Base-by-base conservation (phyloP, 2,797 vertebrate genomes). In the Micropoecilia bifurca region DNA sequence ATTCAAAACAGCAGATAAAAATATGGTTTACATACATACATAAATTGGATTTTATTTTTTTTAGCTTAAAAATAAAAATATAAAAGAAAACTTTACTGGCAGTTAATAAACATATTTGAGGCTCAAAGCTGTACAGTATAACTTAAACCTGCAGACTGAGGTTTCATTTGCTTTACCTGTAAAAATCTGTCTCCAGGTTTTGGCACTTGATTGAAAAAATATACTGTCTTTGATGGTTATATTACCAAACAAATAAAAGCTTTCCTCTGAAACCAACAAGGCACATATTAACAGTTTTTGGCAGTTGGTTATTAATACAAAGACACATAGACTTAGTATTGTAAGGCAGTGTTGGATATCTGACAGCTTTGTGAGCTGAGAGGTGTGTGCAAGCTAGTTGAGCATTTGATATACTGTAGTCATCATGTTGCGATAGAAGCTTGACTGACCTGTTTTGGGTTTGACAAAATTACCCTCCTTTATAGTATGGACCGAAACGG, bases 251-350 rank as follows among this genome's bases (percentile, higher is more conserved):
- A 83, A 83, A 83, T 59, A 77, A 87, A 90, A 86, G 86, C 81
- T 89, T 93, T 93, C 87, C 88, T 93, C 91, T 91, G 89, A 93
- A 91, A 93, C 80, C 50, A 74, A 85, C 83, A 95, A 96, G 95
- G 94, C 95, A 95, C 95, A 68, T 33, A 8, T 76, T 41, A 48
- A 66, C 45, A 36, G 63, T 75, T 89, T 91, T 93, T 94, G 91
- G 93, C 94, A 94, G 85, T 88, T 85, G 73, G 84, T 88, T 79
- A 88, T 80, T 77, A 78, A 83, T 83, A 90, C 83, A 85, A 63
- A 68, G 71, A 84, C 75, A 85, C 74, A 77, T 28, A 71, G 48
- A 85, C 68, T 89, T 85, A 88, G 59, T 63, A 89, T 82, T 87
- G 80, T 92, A 93, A 94, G 92, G 93, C 93, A 93, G 77, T 82